Conservation (phyloP, 1,140 invertebrate species). For the Aphelenchoides avenae region DNA sequence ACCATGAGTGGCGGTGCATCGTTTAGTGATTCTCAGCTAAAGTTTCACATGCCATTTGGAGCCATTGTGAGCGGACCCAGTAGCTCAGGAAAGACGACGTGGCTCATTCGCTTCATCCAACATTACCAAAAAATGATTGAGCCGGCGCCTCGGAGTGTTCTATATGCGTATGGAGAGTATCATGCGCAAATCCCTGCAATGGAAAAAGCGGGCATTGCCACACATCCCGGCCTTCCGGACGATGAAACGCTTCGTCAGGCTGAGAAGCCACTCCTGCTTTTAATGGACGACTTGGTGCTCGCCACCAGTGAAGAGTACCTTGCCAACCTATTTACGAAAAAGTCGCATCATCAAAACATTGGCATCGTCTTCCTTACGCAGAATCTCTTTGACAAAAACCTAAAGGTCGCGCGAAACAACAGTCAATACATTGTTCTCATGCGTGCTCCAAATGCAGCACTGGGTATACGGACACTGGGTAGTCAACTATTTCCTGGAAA, state of each 20-base stretch:
- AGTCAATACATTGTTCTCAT: constrained; percentile 20
- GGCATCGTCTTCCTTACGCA: constrained; percentile 21
- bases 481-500: constrained; percentile 25
- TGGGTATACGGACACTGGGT: constrained; percentile 16
- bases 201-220: too few relatives aligned
- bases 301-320: constrained; percentile 9
- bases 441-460: constrained; percentile 16
- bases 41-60: too few relatives aligned
- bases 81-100: too few relatives aligned
- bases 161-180: too few relatives aligned
- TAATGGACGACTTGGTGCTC: constrained; percentile 13
- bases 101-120: too few relatives aligned
- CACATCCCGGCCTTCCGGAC: too few relatives aligned
- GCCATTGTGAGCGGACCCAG: too few relatives aligned
- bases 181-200: too few relatives aligned
- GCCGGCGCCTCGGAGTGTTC: too few relatives aligned
- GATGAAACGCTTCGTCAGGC: not conserved
- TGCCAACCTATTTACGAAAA: constrained; percentile 20
- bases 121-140: too few relatives aligned
- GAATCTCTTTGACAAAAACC: constrained; percentile 24
- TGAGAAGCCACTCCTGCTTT: constrained; percentile 7
- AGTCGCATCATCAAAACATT: constrained; percentile 22
- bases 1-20: too few relatives aligned
- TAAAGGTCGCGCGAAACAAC: constrained; percentile 18
- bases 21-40: too few relatives aligned